These are phyloP conservation scores for Hyposoter dolosus DNA, from an alignment of 2,888 invertebrate genomes.

Conservation along the genomic window DNA sequence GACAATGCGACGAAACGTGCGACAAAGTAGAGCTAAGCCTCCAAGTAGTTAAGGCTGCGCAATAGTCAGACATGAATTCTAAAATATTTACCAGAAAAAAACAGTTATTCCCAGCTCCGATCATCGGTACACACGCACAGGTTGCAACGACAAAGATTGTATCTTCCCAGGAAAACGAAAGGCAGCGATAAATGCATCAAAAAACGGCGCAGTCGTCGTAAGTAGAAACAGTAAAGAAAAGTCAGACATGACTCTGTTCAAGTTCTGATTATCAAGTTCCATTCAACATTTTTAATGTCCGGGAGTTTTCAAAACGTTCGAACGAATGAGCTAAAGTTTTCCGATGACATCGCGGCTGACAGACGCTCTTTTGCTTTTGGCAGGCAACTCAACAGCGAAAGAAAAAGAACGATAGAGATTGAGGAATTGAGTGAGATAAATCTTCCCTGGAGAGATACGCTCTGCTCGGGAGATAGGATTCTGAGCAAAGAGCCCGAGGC, in stretches of 20 bases:
- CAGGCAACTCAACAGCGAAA: conserved; percentile 65
- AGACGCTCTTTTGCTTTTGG: conserved; percentile 51
- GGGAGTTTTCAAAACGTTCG: conserved; percentile 39
- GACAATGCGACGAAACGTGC: neutral
- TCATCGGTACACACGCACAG: neutral
- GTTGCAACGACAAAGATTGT: neutral
- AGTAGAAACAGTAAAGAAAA: conserved; percentile 47
- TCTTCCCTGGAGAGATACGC: conserved; percentile 55
- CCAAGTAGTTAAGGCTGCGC: neutral
- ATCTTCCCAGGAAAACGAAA: neutral
- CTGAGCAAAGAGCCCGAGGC: conserved; percentile 53
- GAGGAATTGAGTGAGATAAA: conserved; percentile 58
- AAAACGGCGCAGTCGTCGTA: neutral
- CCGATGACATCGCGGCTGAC: conserved; percentile 45
- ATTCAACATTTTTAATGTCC: conserved; percentile 38
- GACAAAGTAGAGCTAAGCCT: neutral
- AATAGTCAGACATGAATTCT: neutral
- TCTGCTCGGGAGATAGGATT: conserved; percentile 44
- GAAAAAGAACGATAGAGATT: conserved; percentile 42
- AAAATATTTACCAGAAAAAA: neutral
- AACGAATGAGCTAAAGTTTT: conserved; percentile 43
- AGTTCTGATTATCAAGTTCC: conserved; percentile 37
- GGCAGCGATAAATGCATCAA: neutral
- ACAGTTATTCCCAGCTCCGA: neutral
- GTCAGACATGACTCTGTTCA: conserved; percentile 39